A percentile compares a stretch with the other conserved stretches of the same genome.
Conservation (phyloP, 2,888 invertebrate species). For the Heterodera filipjevi region DNA sequence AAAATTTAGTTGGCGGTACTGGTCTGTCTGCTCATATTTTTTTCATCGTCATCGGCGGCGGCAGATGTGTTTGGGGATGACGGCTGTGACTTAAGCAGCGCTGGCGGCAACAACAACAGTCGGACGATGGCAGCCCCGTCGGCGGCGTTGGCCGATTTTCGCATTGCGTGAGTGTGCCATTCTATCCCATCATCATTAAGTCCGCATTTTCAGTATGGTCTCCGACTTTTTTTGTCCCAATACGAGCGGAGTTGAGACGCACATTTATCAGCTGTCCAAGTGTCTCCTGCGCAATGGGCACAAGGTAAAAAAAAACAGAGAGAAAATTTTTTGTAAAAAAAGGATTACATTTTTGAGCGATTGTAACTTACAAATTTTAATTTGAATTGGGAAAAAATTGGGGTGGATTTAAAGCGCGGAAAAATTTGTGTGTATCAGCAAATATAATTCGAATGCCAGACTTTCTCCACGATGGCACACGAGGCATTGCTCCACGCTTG, state of each 20-base stretch:
- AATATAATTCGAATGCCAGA: no score
- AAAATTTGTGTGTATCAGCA: no score
- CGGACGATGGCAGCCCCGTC: neutral
- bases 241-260: slow-evolving; percentile 97
- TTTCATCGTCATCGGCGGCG: no score
- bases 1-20: no score
- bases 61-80: neutral
- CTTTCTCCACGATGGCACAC: slow-evolving; percentile 94
- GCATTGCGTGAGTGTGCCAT: slow-evolving; percentile 34
- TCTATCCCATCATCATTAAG: neutral
- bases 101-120: no score
- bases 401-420: no score
- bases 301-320: slow-evolving; percentile 81
- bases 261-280: slow-evolving; percentile 94
- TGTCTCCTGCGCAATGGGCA: slow-evolving; percentile 87
- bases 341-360: no score
- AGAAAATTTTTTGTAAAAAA: no score
- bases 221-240: slow-evolving; percentile 99
- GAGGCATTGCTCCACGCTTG: slow-evolving; percentile 92
- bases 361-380: no score
- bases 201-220: slow-evolving; percentile 70
- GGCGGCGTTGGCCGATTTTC: neutral
- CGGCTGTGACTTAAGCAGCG: neutral
- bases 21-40: no score
- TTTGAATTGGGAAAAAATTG: no score